Conservation (phyloP, 2,797 vertebrate species). For the Netta rufina region DNA sequence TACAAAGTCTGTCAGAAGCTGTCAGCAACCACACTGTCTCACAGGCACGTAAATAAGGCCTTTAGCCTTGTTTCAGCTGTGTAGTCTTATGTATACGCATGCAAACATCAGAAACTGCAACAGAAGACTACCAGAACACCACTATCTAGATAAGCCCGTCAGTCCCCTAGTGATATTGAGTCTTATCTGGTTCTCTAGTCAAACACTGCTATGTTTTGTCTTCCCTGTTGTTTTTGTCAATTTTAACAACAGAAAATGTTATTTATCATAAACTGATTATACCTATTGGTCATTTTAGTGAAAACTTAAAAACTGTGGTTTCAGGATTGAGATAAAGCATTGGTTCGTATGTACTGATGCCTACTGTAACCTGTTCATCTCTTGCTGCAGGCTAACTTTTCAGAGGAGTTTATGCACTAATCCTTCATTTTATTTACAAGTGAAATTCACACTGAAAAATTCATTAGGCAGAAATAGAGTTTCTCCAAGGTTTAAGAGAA, state of each 20-base stretch:
- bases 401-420: neutral
- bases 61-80: neutral
- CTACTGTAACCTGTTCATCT: neutral
- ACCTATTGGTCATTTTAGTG: neutral
- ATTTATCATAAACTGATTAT: neutral
- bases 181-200: too few relatives aligned
- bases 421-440: neutral
- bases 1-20: neutral
- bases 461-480: neutral
- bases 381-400: neutral
- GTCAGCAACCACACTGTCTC: neutral
- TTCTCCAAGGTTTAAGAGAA: neutral
- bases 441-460: neutral
- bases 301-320: too few relatives aligned
- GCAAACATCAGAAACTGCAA: neutral
- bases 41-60: too few relatives aligned
- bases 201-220: neutral
- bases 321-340: neutral
- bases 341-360: neutral
- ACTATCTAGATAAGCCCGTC: neutral
- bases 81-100: neutral
- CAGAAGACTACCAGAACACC: neutral
- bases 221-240: neutral
- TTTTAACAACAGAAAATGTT: too few relatives aligned
- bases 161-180: neutral